Base-by-base conservation (phyloP, 2,888 invertebrate species). In the Lepidonotus clava region DNA sequence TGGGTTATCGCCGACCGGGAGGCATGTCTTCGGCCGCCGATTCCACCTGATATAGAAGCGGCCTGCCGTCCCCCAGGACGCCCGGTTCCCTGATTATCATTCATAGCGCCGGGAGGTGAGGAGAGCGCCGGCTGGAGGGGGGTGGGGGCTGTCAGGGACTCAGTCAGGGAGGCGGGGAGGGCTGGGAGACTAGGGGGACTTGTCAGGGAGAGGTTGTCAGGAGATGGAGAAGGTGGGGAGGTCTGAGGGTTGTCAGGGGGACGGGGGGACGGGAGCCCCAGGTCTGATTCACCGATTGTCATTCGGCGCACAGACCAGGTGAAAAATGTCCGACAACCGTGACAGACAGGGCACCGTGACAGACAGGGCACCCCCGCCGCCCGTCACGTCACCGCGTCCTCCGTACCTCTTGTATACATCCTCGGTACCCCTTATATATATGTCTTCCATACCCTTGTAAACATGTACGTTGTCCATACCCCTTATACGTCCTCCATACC, bases 281-380 rank as follows among this genome's bases (percentile, higher is more conserved):
- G n/a, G n/a, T n/a, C n/a, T n/a, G 71, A 71, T 71, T 71, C 71
- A 34, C 14, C 34, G 36, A 71, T 71, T 71, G 71, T 71, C 71
- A 71, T 71, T 71, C 71, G 8, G 36, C 36, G 38, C 71, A 71
- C 71, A 71, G 18, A n/a, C 71, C 71, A 71, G 71, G 71, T 71
- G 71, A 71, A 71, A 71, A 71, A 34, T 71, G 71, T 24, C 71
- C 28, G 71, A 71, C 71, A 71, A 71, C 71, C 71, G 71, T 71
- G 71, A 71, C 34, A 71, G 71, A 71, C 71, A 71, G 71, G 71
- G n/a, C n/a, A 71, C 71, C 71, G 71, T 71, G 71, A 71, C 34
- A 71, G 71, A 71, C 71, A 71, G 34, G 71, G 71, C 71, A 38
- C 71, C 71, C 5, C 38, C 38, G 71, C 1, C 36, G 38, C 36